phyloP scores from a whole-genome alignment of 2,113 vertebrate species.

The Colaptes auratus region DNA sequence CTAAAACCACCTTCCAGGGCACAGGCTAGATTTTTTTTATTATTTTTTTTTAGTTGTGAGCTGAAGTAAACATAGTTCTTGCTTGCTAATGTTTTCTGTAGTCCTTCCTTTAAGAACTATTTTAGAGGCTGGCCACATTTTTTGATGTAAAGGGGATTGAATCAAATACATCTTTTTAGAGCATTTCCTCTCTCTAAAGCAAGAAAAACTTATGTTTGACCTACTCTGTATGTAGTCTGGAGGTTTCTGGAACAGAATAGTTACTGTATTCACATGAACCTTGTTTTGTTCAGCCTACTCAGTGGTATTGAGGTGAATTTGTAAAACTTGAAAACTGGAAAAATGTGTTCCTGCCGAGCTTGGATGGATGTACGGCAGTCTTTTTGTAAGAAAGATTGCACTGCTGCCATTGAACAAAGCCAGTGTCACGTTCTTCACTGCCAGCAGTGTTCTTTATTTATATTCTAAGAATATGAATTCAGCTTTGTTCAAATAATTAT shows the following conservation, averaged over 20 bases:
- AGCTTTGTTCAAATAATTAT: neutral
- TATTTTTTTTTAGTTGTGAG: neutral
- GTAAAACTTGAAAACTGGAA: neutral
- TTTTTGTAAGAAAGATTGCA: neutral
- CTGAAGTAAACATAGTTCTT: neutral
- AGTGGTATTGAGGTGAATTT: neutral
- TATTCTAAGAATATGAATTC: neutral
- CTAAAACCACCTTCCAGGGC: neutral
- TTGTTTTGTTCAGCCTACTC: neutral
- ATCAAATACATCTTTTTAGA: neutral
- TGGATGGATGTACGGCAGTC: accelerated
- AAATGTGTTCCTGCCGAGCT: neutral
- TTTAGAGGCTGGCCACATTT: neutral
- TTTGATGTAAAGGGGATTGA: neutral
- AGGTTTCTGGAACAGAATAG: neutral
- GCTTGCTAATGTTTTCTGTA: neutral
- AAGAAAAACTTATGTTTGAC: neutral
- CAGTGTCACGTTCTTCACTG: neutral
- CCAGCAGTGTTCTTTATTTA: neutral
- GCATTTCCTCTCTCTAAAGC: neutral
- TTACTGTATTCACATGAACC: neutral
- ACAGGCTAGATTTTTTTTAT: neutral
- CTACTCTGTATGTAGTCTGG: neutral
- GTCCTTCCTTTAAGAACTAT: neutral
- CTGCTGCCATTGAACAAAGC: neutral